These are phyloP conservation scores for Luffia ferchaultella DNA, from an alignment of 2,888 invertebrate genomes.

Conservation along the genomic window DNA sequence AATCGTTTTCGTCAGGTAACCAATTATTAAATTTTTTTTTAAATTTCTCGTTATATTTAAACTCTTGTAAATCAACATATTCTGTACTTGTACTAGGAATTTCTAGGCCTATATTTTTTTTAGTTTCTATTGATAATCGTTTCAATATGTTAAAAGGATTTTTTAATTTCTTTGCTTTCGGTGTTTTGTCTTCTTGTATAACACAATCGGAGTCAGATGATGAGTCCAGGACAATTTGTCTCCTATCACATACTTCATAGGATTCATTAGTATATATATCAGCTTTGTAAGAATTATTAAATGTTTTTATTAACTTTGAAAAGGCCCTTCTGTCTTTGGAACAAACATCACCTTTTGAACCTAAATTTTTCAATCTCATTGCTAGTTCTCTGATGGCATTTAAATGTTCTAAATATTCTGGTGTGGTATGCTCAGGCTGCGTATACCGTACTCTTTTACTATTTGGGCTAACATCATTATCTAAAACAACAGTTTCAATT, in stretches of 20 bases:
- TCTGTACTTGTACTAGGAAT: neutral
- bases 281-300: slow-evolving; percentile 40
- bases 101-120: slow-evolving; percentile 9
- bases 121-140: slow-evolving; percentile 26
- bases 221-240: slow-evolving; percentile 32
- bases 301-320: slow-evolving; percentile 38
- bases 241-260: slow-evolving; percentile 33
- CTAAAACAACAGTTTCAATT: slow-evolving; percentile 42
- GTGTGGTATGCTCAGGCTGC: too few relatives aligned
- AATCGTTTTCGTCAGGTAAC: slow-evolving; percentile 37
- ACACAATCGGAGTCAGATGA: slow-evolving; percentile 42
- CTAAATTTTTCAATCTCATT: slow-evolving; percentile 28
- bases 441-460: too few relatives aligned
- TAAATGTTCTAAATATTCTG: slow-evolving; percentile 30
- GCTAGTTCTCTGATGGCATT: slow-evolving; percentile 31
- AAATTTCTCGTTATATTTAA: neutral
- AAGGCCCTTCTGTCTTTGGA: slow-evolving; percentile 38
- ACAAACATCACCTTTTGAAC: slow-evolving; percentile 25
- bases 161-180: slow-evolving; percentile 28
- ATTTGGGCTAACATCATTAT: slow-evolving; percentile 26
- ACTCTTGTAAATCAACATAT: neutral
- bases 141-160: slow-evolving; percentile 49
- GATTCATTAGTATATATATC: slow-evolving; percentile 34
- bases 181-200: slow-evolving; percentile 22
- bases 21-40: slow-evolving; percentile 29